Evolutionary conservation across 2,888 invertebrate species (phyloP).

Genomic region (Octodonta nipae): DNA sequence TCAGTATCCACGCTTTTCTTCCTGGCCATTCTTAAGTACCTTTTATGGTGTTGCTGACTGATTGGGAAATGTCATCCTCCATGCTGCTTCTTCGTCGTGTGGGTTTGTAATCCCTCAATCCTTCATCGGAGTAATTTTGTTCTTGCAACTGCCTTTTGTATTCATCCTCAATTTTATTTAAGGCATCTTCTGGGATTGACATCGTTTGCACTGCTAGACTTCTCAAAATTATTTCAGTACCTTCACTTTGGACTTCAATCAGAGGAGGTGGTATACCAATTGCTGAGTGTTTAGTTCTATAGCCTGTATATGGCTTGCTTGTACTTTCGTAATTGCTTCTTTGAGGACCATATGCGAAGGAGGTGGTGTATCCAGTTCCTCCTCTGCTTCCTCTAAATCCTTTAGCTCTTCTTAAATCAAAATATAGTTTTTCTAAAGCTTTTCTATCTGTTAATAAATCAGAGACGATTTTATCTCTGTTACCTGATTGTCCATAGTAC

Average conservation of each 20-base stretch:
- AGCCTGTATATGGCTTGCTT: not conserved
- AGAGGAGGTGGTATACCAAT: slow-evolving; percentile 39
- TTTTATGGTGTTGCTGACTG: slow-evolving; percentile 74
- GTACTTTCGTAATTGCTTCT: slow-evolving; percentile 14
- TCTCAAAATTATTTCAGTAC: slow-evolving; percentile 33
- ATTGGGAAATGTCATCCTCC: slow-evolving; percentile 73
- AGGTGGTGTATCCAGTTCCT: slow-evolving; percentile 21
- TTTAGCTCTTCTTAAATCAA: slow-evolving; percentile 56
- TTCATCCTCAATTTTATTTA: slow-evolving; percentile 39
- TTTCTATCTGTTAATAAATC: slow-evolving; percentile 60
- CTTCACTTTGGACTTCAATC: slow-evolving; percentile 49
- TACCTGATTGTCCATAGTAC: slow-evolving; percentile 51
- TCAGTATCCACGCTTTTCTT: slow-evolving; percentile 75
- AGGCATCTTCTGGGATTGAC: slow-evolving; percentile 43
- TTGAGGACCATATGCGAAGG: slow-evolving; percentile 13
- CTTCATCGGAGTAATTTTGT: slow-evolving; percentile 18
- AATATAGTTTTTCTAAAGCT: slow-evolving; percentile 58
- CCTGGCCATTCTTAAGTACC: slow-evolving; percentile 74
- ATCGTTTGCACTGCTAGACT: slow-evolving; percentile 46
- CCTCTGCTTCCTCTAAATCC: slow-evolving; percentile 37
- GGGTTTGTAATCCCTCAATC: slow-evolving; percentile 29
- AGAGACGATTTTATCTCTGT: slow-evolving; percentile 55
- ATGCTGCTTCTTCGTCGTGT: slow-evolving; percentile 60
- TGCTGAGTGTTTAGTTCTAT: not conserved
- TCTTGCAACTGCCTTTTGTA: slow-evolving; percentile 37